phyloP scores from a whole-genome alignment of 2,113 vertebrate genomes.

The Paradisaea rubra region DNA sequence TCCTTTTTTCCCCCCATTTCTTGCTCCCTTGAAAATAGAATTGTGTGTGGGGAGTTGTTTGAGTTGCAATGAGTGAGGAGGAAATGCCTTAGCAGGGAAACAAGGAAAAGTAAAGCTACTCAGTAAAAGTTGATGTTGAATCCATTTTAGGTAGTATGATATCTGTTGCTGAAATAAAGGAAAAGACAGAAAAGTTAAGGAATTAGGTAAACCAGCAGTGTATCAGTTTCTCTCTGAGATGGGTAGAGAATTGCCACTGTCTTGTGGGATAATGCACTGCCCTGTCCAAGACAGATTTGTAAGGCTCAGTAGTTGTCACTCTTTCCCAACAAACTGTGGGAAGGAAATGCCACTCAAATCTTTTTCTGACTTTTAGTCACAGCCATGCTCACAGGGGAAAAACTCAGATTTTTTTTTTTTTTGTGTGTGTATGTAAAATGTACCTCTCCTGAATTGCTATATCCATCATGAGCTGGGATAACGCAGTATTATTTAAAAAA shows the following conservation, averaged over 20 bases:
- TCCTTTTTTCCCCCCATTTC: background rate
- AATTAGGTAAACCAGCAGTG: background rate
- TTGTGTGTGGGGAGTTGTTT: background rate
- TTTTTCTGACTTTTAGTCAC: background rate
- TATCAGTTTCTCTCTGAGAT: background rate
- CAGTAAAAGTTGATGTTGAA: background rate
- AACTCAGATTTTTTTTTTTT: background rate
- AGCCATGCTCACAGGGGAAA: rapidly evolving
- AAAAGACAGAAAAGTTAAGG: background rate
- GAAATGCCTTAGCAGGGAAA: background rate
- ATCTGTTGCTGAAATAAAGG: background rate
- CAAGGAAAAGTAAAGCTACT: background rate
- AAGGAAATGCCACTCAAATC: background rate
- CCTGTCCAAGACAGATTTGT: background rate
- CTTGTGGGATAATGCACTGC: background rate
- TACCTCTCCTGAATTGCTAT: background rate
- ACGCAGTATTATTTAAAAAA: background rate
- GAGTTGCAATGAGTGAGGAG: background rate
- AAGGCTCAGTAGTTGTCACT: background rate
- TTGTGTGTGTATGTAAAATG: background rate
- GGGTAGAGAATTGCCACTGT: background rate
- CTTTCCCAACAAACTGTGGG: background rate
- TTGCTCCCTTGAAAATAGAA: background rate
- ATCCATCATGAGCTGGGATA: background rate
- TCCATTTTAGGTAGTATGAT: background rate